Evolutionary conservation across 2,113 vertebrate genomes (phyloP).

Genomic region (Anolis carolinensis): DNA sequence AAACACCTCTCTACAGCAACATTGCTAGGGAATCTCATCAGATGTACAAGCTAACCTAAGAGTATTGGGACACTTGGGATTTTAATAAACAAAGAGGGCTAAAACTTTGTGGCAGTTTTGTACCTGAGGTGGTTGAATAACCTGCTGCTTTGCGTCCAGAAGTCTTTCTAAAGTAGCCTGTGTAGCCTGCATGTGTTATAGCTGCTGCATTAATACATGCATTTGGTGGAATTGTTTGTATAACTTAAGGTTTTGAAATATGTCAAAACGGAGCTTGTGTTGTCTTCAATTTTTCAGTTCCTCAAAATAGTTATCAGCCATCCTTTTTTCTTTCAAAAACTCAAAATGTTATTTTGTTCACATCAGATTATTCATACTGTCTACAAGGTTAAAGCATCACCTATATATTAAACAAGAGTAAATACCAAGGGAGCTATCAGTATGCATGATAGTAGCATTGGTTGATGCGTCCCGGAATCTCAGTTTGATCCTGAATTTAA

Average conservation of each 20-base stretch:
- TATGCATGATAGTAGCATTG: not conserved
- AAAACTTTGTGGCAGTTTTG: conserved; percentile 13
- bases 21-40: conserved; percentile 39
- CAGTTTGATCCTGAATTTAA: not conserved
- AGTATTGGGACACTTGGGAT: not conserved
- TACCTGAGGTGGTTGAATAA: conserved; percentile 29
- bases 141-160: conserved; percentile 56
- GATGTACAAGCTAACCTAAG: conserved; percentile 41
- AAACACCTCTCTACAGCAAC: conserved; percentile 68
- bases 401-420: conserved; percentile 10
- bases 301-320: not conserved
- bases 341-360: not conserved
- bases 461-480: not conserved
- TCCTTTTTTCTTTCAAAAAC: not conserved
- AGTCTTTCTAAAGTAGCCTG: conserved; percentile 23
- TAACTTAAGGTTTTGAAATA: not conserved
- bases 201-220: not conserved
- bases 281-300: not conserved
- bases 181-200: not conserved
- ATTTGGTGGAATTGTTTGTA: not conserved
- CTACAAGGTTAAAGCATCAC: not conserved
- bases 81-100: not conserved
- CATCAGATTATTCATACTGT: not conserved
- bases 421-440: not conserved
- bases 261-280: not conserved